Percentiles rank a stretch among this genome's conserved stretches.
Conservation (phyloP, 2,797 vertebrate species). For the Chaetodon trifasciatus region DNA sequence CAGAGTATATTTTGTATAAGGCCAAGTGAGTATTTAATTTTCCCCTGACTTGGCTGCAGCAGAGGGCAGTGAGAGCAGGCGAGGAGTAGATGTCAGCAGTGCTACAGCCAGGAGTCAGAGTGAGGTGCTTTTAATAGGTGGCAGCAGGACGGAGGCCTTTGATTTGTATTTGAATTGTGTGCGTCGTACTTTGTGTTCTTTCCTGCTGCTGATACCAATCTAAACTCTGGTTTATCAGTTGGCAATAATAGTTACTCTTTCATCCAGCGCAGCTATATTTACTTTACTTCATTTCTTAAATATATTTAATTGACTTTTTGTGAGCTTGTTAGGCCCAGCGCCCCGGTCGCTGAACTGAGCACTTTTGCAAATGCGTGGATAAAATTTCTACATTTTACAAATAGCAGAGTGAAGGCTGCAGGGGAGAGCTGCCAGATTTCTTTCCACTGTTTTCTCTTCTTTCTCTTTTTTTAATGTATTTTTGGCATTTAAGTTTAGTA, state of each 20-base stretch:
- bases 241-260: not conserved
- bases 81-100: conserved; percentile 25
- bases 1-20: conserved; percentile 40
- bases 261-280: not conserved
- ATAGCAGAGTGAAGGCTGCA: not conserved
- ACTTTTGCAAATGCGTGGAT: not conserved
- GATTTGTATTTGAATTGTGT: conserved; percentile 37
- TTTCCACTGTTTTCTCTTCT: not conserved
- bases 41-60: conserved; percentile 38
- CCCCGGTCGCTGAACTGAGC: not conserved
- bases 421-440: not conserved
- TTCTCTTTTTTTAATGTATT: not conserved
- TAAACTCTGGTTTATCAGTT: conserved; percentile 1
- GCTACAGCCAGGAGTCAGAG: conserved; percentile 35
- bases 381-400: conserved; percentile 1
- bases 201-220: not conserved
- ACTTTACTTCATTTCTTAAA: not conserved
- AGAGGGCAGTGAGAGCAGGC: conserved; percentile 30
- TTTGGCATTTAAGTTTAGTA: not conserved
- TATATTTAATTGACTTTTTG: not conserved
- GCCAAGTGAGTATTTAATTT: conserved; percentile 25
- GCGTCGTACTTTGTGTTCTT: conserved; percentile 25
- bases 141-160: conserved; percentile 51
- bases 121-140: conserved; percentile 18
- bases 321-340: not conserved